Percentiles rank a stretch among this genome's conserved stretches.
Evolutionary conservation across 92 coral and sea anemone genomes (phyloP).

Genomic region (Porites lobata): DNA sequence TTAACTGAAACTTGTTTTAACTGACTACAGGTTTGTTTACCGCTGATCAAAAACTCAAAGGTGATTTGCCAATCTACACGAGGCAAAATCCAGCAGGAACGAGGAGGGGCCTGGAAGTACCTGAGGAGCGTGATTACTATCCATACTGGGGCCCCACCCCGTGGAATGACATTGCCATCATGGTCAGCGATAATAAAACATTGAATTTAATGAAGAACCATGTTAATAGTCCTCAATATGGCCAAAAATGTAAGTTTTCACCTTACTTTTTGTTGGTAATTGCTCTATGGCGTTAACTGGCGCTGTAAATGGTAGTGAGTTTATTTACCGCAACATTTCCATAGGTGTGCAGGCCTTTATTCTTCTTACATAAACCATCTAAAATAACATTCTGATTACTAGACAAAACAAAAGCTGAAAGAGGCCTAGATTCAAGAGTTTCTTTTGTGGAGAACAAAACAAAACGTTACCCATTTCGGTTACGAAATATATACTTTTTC

Average conservation of each 20-base stretch:
- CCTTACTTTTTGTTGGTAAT: neutral
- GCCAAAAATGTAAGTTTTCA: slow-evolving; percentile 31
- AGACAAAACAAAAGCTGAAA: too few species aligned
- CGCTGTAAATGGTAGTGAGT: slow-evolving; percentile 1
- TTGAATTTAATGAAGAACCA: slow-evolving; percentile 32
- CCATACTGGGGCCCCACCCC: slow-evolving; percentile 43
- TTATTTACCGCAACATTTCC: neutral
- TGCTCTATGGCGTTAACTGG: too few species aligned
- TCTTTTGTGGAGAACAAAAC: too few species aligned
- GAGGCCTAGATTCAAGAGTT: too few species aligned
- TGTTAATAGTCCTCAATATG: slow-evolving; percentile 22
- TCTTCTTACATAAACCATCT: too few species aligned
- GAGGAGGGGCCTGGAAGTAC: slow-evolving; percentile 38
- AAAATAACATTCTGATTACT: too few species aligned
- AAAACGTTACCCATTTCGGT: too few species aligned
- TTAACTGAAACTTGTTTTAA: neutral
- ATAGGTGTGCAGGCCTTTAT: too few species aligned
- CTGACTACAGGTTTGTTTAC: slow-evolving; percentile 39
- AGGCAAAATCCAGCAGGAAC: slow-evolving; percentile 42
- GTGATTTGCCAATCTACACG: slow-evolving; percentile 26
- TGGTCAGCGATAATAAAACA: slow-evolving; percentile 37
- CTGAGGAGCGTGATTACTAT: slow-evolving; percentile 57
- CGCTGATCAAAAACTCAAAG: slow-evolving; percentile 33
- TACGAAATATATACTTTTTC: too few species aligned
- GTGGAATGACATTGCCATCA: slow-evolving; percentile 46